Base-by-base conservation (phyloP, 2,888 invertebrate genomes). In the Nomada ruficornis region DNA sequence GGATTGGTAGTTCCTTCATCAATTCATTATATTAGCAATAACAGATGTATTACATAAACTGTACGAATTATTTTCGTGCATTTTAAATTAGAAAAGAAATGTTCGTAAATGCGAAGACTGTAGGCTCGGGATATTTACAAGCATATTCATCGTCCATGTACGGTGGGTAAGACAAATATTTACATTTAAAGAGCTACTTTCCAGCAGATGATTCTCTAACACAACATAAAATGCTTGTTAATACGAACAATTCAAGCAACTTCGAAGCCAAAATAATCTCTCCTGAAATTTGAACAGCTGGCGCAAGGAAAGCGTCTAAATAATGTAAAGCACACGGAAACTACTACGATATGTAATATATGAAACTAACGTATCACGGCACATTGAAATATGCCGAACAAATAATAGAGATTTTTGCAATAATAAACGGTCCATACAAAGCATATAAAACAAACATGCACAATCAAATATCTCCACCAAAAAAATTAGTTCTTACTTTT, bases 401-500 rank as follows among this genome's bases (percentile, higher is more conserved):
- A 57, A 57, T 26, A 26, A 57, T 20, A 57, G 26, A 64, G 23
- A 36, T 54, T 68, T 52, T 54, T 64, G 54, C 20, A 63, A 42
- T 52, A 20, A 62, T 26, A 44, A 74, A 44, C 47, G 9, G n/a
- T 23, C 36, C 36, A 70, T 60, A 2, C 20, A 23, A 69, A 13
- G 36, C 63, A 55, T 72, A 60, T 55, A 15, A 54, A 63, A 60
- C 59, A 15, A 57, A 63, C 74, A 71, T 78, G 83, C 83, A 62
- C 36, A 42, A 42, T 67, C 42, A 59, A 64, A 68, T 50, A 64
- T 77, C 11, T 10, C n/a, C 74, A 69, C 60, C 63, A 68, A 69
- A 68, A 69, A 69, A 73, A 81, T 64, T 73, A 50, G 29, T 69
- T 71, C 89, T 93, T 90, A 97, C 97, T 95, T 97, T 97, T 94